phyloP scores from a whole-genome alignment of 2,888 invertebrate genomes.

The Caenorhabditis macrosperma region DNA sequence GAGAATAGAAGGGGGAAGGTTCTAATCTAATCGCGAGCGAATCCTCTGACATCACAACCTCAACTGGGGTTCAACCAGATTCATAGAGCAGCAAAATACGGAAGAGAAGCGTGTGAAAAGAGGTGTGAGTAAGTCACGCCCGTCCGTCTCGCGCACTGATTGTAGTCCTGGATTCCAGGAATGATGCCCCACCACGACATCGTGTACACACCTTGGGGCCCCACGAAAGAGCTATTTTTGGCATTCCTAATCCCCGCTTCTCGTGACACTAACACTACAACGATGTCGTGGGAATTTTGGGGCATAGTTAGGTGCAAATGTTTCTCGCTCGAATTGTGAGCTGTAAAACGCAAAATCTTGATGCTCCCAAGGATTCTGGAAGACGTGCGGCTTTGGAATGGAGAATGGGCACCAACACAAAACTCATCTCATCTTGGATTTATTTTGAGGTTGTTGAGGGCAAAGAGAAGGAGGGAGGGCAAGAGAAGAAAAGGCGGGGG shows the following conservation, averaged over 20 bases:
- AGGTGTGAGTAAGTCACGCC: conserved; percentile 1
- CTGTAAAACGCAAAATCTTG: background rate
- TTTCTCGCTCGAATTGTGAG: background rate
- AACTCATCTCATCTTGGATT: conserved; percentile 51
- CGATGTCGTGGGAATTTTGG: conserved; percentile 33
- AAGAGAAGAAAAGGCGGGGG: background rate
- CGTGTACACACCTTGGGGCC: conserved; percentile 34
- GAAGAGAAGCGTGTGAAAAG: background rate
- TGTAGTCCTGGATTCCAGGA: conserved; percentile 47
- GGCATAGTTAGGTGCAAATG: conserved; percentile 9
- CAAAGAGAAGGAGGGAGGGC: background rate
- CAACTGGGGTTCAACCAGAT: background rate
- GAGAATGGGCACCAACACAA: conserved; percentile 30
- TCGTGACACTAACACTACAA: conserved; percentile 25
- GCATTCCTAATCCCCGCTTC: conserved; percentile 6
- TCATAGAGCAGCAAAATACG: too few relatives aligned
- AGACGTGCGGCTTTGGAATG: background rate
- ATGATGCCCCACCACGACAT: conserved; percentile 40
- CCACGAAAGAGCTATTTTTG: conserved; percentile 37
- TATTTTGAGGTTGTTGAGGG: conserved; percentile 16
- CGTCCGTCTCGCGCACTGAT: conserved; percentile 21
- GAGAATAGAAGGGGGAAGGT: too few relatives aligned
- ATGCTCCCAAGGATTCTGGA: too few relatives aligned
- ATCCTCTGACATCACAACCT: conserved; percentile 23
- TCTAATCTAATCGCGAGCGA: conserved; percentile 37